A percentile compares a stretch with the other conserved stretches of the same genome.
Conservation (phyloP, 2,113 vertebrate genomes). For the Neotoma lepida region DNA sequence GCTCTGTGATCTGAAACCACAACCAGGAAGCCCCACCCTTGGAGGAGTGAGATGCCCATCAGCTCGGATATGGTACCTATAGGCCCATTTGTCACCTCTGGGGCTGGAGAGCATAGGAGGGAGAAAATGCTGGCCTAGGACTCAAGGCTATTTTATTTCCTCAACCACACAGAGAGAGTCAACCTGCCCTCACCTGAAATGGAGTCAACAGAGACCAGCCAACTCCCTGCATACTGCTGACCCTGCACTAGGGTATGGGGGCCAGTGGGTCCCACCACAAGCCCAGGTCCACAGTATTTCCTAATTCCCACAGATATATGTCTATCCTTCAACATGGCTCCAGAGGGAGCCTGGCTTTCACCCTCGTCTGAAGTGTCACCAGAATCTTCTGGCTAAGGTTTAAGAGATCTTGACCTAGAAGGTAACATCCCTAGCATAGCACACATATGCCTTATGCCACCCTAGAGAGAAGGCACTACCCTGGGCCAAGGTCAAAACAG, state of each 20-base stretch:
- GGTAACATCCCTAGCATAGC: slow-evolving; percentile 76
- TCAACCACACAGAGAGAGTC: neutral
- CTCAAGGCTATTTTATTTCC: neutral
- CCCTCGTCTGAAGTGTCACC: slow-evolving; percentile 66
- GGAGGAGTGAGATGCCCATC: neutral
- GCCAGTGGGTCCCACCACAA: neutral
- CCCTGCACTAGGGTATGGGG: neutral
- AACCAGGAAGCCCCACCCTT: neutral
- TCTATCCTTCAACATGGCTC: neutral
- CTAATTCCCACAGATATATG: neutral
- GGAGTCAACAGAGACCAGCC: neutral
- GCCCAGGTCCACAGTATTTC: neutral
- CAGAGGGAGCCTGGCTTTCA: neutral
- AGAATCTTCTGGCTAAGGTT: slow-evolving; percentile 84
- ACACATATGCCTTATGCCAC: slow-evolving; percentile 77
- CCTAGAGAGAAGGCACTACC: slow-evolving; percentile 54
- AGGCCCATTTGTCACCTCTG: neutral
- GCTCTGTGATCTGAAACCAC: neutral
- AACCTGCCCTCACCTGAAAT: neutral
- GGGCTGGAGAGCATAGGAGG: neutral
- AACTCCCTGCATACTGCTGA: neutral
- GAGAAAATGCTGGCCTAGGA: neutral
- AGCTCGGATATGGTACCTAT: too few relatives aligned
- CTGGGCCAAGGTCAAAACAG: neutral
- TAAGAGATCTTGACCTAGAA: slow-evolving; percentile 81